Evolutionary conservation across 2,797 vertebrate genomes (phyloP).

Genomic region (Oreochromis mossambicus): DNA sequence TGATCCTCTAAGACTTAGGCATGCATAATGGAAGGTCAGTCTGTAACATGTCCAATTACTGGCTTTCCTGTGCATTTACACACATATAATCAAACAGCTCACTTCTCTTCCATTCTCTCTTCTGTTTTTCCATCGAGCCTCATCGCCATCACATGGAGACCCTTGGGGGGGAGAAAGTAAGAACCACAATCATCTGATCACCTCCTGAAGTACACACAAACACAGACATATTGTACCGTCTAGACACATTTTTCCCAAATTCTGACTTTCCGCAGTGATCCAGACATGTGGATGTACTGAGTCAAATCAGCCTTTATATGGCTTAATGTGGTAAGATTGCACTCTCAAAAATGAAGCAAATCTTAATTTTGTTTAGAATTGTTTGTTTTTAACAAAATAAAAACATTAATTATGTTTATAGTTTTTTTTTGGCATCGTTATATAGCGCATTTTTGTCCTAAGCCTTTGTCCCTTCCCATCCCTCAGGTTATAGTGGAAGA

Average conservation of each 20-base stretch:
- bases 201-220: not conserved
- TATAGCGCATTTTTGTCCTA: not conserved
- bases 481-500: conserved; percentile 1
- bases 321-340: not conserved
- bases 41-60: not conserved
- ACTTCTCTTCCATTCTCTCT: not conserved
- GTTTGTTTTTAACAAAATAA: not conserved
- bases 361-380: not conserved
- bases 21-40: not conserved
- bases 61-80: not conserved
- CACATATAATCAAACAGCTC: not conserved
- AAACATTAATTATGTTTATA: not conserved
- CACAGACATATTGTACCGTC: conserved; percentile 9
- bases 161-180: conserved; percentile 9
- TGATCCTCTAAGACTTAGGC: not conserved
- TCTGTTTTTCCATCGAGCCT: conserved; percentile 1
- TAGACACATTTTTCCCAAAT: conserved; percentile 16
- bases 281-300: not conserved
- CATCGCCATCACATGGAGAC: conserved; percentile 56
- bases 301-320: not conserved
- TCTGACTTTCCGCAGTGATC: not conserved
- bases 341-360: not conserved
- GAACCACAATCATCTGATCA: conserved; percentile 65
- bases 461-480: not conserved
- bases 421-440: not conserved